Evolutionary conservation across 2,888 invertebrate species (phyloP), one percentile per base, ranked within the genome.

Genomic region (Melangyna quadrimaculata): DNA sequence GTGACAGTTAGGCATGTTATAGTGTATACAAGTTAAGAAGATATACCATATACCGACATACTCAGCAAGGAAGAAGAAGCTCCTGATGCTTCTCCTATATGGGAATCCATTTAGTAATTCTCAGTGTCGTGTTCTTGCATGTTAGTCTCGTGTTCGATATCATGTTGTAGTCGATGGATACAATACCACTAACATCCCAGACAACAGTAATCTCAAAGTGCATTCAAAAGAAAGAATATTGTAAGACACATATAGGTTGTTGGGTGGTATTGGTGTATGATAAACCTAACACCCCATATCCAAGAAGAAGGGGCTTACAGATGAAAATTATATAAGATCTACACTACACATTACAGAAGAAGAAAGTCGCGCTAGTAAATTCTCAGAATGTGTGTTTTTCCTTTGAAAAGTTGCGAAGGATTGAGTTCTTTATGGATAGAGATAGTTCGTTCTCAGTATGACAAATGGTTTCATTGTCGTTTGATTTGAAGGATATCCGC

Each of bases 1-100:
- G 87, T 87, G 87, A 87, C 87, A 87, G 86, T 78, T 86, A 81
- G 86, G 86, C 86, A 81, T 81, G 86, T 78, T 73, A 86, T 67
- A 67, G 53, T 48, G 40, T 37, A n/a, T n/a, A 61, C 12, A 27
- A 59, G 12, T 37, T 22, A 19, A 35, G 19, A 32, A 22, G 6
- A 32, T 19, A 57, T n/a, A n/a, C n/a, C 17, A 10, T n/a, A 29
- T n/a, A n/a, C 17, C 2, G 7, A n/a, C n/a, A n/a, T n/a, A n/a
- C n/a, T n/a, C n/a, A n/a, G n/a, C n/a, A n/a, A 65, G 32, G 45
- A 32, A 65, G 65, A 65, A 45, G 45, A 65, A 67, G 53, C 24
- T 61, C 35, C 67, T 53, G n/a, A n/a, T n/a, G 19, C 43, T 45
- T 29, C 51, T 14, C n/a, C n/a, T n/a, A n/a, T n/a, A 45, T 59